Conservation (phyloP, 2,113 vertebrate species). For the Pterocles gutturalis region DNA sequence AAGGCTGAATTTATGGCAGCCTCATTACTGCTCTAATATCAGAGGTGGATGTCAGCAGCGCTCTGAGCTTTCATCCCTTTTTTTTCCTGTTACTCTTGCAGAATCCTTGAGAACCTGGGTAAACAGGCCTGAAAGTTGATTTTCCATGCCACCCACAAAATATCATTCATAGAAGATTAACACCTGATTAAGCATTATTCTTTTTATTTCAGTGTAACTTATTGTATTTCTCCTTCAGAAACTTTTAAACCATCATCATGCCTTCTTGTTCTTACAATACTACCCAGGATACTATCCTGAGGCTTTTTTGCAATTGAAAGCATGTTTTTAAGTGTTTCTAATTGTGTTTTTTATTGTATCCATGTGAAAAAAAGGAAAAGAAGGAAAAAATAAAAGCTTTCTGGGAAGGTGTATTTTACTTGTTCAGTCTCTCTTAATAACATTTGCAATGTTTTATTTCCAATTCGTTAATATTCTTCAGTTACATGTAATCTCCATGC, state of each 20-base stretch:
- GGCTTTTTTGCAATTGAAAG: not conserved
- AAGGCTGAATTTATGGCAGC: not conserved
- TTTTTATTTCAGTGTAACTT: not conserved
- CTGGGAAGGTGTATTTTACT: not conserved
- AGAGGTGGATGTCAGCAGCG: not conserved
- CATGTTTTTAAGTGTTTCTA: not conserved
- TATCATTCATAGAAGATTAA: not conserved
- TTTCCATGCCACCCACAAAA: not conserved
- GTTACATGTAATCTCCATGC: not conserved
- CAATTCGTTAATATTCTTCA: constrained; percentile 23
- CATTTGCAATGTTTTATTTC: constrained; percentile 22
- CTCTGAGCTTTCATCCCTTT: not conserved
- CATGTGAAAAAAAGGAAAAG: not conserved
- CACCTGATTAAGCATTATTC: not conserved
- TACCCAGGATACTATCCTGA: not conserved
- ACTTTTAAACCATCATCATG: not conserved
- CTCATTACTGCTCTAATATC: not conserved
- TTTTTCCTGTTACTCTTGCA: not conserved
- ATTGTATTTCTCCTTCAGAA: not conserved
- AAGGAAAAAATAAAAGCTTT: not conserved
- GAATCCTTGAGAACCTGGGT: not conserved
- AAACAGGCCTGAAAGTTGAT: not conserved
- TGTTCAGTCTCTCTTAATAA: not conserved
- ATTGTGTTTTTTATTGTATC: not conserved
- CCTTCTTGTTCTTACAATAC: not conserved